Evolutionary conservation across 2,113 vertebrate genomes (phyloP).

Genomic region (Dendrocopos noguchii): DNA sequence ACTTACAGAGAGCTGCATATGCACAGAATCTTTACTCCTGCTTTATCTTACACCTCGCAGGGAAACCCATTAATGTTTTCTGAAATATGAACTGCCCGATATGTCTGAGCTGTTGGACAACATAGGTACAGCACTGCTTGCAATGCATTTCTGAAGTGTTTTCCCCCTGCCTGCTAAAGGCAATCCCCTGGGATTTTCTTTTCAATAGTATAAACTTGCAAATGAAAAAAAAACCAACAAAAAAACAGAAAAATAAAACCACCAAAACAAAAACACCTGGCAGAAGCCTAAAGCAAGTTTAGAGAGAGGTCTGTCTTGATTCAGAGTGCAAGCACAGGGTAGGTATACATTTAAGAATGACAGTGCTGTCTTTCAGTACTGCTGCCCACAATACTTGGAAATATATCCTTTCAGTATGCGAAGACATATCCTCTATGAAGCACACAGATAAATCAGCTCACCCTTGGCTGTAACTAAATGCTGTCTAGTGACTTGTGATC

Average conservation of each 20-base stretch:
- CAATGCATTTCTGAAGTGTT: not conserved
- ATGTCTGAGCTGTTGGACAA: not conserved
- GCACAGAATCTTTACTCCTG: not conserved
- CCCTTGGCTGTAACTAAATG: conserved; percentile 79
- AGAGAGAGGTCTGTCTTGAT: conserved; percentile 8
- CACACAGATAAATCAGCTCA: conserved; percentile 78
- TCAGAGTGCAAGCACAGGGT: not conserved
- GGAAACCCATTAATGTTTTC: not conserved
- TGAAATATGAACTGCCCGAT: not conserved
- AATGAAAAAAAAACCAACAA: not conserved
- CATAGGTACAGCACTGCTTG: not conserved
- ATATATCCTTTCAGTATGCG: conserved; percentile 64
- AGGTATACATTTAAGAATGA: conserved; percentile 59
- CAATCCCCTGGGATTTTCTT: not conserved
- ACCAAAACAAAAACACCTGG: not conserved
- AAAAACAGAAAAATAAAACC: no score
- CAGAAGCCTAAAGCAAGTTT: not conserved
- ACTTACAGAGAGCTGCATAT: not conserved
- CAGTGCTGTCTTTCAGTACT: conserved; percentile 64
- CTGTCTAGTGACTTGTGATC: conserved; percentile 83
- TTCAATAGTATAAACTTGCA: not conserved
- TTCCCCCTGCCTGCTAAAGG: not conserved
- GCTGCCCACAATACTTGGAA: conserved; percentile 60
- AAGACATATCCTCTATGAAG: conserved; percentile 70
- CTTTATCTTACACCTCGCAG: not conserved